Evolutionary conservation across 2,888 invertebrate genomes (phyloP), one percentile per base, ranked within the genome.

Genomic region (Cheilosia grossa): DNA sequence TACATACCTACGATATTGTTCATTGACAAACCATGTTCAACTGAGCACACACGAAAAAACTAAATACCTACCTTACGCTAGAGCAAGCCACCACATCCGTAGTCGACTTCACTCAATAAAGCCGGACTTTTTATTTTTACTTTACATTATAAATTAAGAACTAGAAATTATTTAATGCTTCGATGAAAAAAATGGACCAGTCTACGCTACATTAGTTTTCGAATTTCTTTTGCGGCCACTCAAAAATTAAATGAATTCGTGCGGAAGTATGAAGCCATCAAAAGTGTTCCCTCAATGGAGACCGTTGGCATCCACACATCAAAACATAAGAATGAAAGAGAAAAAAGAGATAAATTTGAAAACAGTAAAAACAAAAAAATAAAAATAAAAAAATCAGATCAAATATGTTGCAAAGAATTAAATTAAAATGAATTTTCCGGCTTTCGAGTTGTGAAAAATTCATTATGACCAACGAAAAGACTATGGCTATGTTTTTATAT

Each of bases 351-450:
- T 19, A 19, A 42, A 74, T 47, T 33, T 61, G 49, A 73, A 56
- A 64, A 42, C 10, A 58, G 15, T 15, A 24, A 63, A 74, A 83
- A 69, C 53, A 42, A 47, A n/a, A n/a, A n/a, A n/a, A n/a, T n/a
- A n/a, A n/a, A 73, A 77, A 66, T 19, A 9, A 47, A 47, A 67
- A 73, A 78, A 73, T 69, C 73, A 79, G 79, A 69, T 79, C 53
- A 83, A 83, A 83, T 81, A 72, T 67, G 70, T 85, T 85, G 61
- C 81, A 85, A 75, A 81, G 81, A 85, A 81, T 85, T 81, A 77
- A 85, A 85, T 85, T 85, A 81, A 85, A 81, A 85, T 72, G 85
- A 85, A 80, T 85, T 85, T 85, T 81, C 85, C 85, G 81, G 85
- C 81, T 85, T 81, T 85, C 81, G 81, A 81, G 70, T 85, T 85